phyloP scores from a whole-genome alignment of 1,140 invertebrate species.

The Vollenhovia emeryi region DNA sequence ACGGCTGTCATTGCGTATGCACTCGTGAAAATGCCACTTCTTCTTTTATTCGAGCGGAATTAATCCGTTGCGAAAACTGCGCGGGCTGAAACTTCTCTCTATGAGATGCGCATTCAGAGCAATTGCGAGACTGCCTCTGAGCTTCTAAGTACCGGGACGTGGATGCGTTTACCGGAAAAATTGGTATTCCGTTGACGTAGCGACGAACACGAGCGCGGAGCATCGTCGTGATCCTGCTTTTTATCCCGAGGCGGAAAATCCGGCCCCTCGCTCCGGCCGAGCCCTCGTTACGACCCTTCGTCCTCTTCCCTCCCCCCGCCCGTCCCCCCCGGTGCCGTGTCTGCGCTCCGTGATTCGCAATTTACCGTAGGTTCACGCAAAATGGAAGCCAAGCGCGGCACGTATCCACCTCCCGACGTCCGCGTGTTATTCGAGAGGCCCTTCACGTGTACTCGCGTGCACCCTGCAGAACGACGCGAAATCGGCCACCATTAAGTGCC shows the following conservation, averaged over 20 bases:
- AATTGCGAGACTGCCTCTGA: conserved; percentile 44
- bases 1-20: conserved; percentile 5
- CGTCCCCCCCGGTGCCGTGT: conserved; percentile 19
- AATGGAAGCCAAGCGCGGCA: conserved; percentile 35
- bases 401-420: conserved; percentile 26
- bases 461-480: not conserved
- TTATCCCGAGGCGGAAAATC: conserved; percentile 59
- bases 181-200: conserved; percentile 67
- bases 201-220: conserved; percentile 49
- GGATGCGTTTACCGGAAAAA: conserved; percentile 59
- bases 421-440: conserved; percentile 10
- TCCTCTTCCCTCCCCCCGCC: not conserved
- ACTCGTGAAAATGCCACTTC: conserved; percentile 40
- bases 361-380: conserved; percentile 59
- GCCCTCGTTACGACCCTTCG: conserved; percentile 58
- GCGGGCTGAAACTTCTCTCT: conserved; percentile 10
- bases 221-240: conserved; percentile 60
- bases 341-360: conserved; percentile 62
- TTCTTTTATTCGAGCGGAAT: conserved; percentile 44
- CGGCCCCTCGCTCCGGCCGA: conserved; percentile 33
- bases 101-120: conserved; percentile 22
- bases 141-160: conserved; percentile 47
- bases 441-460: not conserved
- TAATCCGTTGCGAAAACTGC: conserved; percentile 28
- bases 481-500: conserved; percentile 11